Base-by-base conservation (phyloP, 1,140 invertebrate species). In the Brachionus rubens region DNA sequence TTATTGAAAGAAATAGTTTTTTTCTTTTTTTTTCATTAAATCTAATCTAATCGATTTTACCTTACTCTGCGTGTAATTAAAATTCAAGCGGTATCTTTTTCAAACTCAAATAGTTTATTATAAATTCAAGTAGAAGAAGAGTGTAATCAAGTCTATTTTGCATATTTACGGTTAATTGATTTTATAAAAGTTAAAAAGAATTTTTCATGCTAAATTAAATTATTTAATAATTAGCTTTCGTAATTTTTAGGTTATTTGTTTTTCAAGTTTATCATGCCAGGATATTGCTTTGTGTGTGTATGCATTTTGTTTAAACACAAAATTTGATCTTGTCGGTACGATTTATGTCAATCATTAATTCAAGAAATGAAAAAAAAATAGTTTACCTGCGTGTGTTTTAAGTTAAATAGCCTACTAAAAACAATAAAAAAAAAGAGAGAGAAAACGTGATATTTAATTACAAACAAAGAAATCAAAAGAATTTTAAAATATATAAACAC, bases 401-500 rank as follows among this genome's bases (percentile, higher is more conserved):
- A 36, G 54, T 59, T 59, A 33, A 33, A 16, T 59, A 59, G 54
- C 54, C 54, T 30, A 36, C 36, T 59, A 59, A 28, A 59, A 5
- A 36, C 33, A 36, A 9, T 5, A 9, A 36, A 36, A 36, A 36
- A 36, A 5, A 36, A n/a, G n/a, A n/a, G n/a, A n/a, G n/a, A 54
- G 26, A 33, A 59, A 59, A 59, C 54, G 54, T 59, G 54, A 59
- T 59, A 36, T 59, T 59, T 59, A 59, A 59, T 59, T 59, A 59
- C 33, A 59, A 59, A 59, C 54, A 33, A 33, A 36, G n/a, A 28
- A 54, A 33, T 54, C 52, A 59, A 59, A 59, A 59, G 54, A 59
- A 59, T 59, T 28, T 16, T 59, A 59, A 59, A 33, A 21, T 59
- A 33, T 59, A 36, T 59, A 36, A 36, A 36, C 54, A 59, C 54